Evolutionary conservation across 2,797 vertebrate species (phyloP).

Genomic region (Girardinus metallicus): DNA sequence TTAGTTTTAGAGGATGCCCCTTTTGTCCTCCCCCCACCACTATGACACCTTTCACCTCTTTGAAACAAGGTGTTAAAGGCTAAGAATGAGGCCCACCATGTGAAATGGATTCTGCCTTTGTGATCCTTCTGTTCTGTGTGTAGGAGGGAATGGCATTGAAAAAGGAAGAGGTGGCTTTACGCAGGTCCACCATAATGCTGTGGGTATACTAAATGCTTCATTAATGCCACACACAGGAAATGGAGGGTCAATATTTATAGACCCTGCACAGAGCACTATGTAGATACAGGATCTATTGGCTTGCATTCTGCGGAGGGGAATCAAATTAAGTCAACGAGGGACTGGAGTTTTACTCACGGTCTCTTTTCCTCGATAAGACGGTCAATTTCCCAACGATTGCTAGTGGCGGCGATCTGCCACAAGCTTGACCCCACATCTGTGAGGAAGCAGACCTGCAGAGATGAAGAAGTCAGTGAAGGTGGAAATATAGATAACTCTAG

Average conservation of each 20-base stretch:
- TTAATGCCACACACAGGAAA: conserved; percentile 81
- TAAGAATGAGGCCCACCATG: not conserved
- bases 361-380: conserved; percentile 60
- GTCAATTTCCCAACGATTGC: conserved; percentile 76
- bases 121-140: conserved; percentile 29
- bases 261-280: conserved; percentile 74
- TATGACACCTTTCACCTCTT: not conserved
- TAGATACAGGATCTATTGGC: conserved; percentile 76
- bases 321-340: conserved; percentile 78
- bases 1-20: not conserved
- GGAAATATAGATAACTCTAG: conserved; percentile 20
- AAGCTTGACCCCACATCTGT: conserved; percentile 57
- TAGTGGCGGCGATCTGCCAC: conserved; percentile 53
- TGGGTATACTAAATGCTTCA: conserved; percentile 81
- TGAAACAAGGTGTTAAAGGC: not conserved
- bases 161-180: conserved; percentile 73
- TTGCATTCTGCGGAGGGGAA: conserved; percentile 70
- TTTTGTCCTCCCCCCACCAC: no score
- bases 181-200: conserved; percentile 74
- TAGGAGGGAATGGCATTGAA: conserved; percentile 60
- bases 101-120: conserved; percentile 1
- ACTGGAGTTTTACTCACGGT: conserved; percentile 73
- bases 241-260: conserved; percentile 85
- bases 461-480: conserved; percentile 30
- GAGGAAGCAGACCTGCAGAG: conserved; percentile 9